Conservation (phyloP, 2,797 vertebrate species). For the Linurgus olivaceus region DNA sequence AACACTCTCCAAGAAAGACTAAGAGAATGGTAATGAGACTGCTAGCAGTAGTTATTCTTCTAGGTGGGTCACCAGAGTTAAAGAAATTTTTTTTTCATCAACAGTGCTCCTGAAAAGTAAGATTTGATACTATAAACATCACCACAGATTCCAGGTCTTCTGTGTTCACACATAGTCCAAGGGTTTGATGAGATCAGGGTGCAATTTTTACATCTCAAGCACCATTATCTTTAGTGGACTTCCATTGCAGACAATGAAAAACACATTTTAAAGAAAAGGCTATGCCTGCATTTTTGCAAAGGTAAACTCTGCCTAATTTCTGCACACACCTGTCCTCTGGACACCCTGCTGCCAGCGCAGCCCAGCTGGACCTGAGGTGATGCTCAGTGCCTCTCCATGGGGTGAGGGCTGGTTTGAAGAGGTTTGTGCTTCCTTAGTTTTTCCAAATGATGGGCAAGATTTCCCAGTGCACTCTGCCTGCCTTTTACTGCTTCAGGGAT, state of each 20-base stretch:
- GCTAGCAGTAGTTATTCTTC: background rate
- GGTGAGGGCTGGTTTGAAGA: background rate
- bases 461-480: background rate
- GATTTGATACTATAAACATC: background rate
- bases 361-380: background rate
- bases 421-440: background rate
- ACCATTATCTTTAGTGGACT: background rate
- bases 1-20: background rate
- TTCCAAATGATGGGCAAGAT: background rate
- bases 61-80: background rate
- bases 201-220: background rate
- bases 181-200: background rate
- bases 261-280: background rate
- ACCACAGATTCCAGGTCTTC: background rate
- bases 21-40: background rate
- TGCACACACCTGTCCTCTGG: rapidly evolving
- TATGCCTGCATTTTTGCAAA: background rate
- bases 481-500: background rate
- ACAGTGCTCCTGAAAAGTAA: background rate
- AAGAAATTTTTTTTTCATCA: background rate
- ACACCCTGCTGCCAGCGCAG: rapidly evolving
- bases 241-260: background rate
- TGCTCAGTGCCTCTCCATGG: background rate
- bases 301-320: background rate
- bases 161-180: background rate